Base-by-base conservation (phyloP, 2,888 invertebrate species). In the Selenia dentaria region DNA sequence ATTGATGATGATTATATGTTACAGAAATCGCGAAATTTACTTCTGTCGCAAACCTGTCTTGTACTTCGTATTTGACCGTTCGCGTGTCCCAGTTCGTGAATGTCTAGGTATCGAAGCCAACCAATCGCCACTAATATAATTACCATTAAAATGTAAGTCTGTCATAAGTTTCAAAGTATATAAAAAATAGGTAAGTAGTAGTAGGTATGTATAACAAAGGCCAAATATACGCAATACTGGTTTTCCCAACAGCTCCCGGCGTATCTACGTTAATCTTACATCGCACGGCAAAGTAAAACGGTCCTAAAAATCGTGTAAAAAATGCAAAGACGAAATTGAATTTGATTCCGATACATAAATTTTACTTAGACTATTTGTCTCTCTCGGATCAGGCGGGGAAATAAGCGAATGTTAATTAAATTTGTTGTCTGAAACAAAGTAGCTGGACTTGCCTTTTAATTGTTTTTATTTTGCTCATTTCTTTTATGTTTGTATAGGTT, bases 271-370 rank as follows among this genome's bases (percentile, higher is more conserved):
- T 66, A 62, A 55, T 50, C 70, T 74, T 64, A 62, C 52, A 63
- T 54, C 54, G 64, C 62, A 72, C 67, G 67, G 67, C 60, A 65
- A 74, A 73, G 65, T 69, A 75, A 77, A 74, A 68, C 70, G 74
- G 73, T 72, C 74, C 74, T 79, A 81, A 85, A 80, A 85, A 80
- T 82, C 82, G 79, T 80, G 79, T 80, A 83, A 84, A 87, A 87
- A 88, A 85, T 87, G 81, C 85, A 83, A 86, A 87, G 79, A 74
- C 88, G 79, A 88, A 86, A 88, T 87, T 84, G 86, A 88, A 88
- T 89, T 86, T 88, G 86, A 87, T 87, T 89, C 87, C 87, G 82
- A 88, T 86, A 89, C 87, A 89, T 89, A 88, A 89, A 89, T 89
- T 89, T 88, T 80, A 88, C 88, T 89, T 85, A 88, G 83, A 79